A percentile compares a stretch with the other conserved stretches of the same genome.
These are phyloP conservation scores for Drosophila merina DNA, from an alignment of 2,888 invertebrate genomes.

Conservation along the genomic window DNA sequence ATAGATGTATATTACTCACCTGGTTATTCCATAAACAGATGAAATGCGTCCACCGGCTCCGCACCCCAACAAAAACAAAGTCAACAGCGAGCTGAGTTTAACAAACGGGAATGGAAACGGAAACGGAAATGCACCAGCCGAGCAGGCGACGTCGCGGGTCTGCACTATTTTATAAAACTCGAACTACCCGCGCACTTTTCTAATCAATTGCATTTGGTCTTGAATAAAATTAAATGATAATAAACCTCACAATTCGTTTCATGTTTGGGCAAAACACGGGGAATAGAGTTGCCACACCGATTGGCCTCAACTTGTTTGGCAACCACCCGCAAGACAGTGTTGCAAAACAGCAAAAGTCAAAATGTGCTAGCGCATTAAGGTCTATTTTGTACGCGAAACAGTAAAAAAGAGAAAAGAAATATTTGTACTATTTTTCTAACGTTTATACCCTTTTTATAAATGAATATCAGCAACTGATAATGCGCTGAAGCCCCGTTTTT, in stretches of 20 bases:
- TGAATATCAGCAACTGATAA: constrained; percentile 64
- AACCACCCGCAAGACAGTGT: no score
- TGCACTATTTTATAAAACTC: constrained; percentile 82
- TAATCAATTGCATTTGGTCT: constrained; percentile 68
- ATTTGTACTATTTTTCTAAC: constrained; percentile 73
- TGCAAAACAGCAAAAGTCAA: not conserved
- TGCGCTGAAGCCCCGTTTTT: constrained; percentile 63
- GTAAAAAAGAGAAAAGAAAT: constrained; percentile 70
- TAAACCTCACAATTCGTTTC: constrained; percentile 23
- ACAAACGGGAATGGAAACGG: constrained; percentile 43
- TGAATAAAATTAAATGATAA: constrained; percentile 46
- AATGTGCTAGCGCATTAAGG: constrained; percentile 17
- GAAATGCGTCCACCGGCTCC: constrained; percentile 70
- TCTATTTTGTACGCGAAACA: constrained; percentile 77
- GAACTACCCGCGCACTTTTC: constrained; percentile 20
- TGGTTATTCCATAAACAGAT: constrained; percentile 61
- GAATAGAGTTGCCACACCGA: constrained; percentile 13
- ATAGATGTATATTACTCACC: constrained; percentile 46
- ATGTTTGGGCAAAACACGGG: constrained; percentile 5
- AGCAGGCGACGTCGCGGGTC: constrained; percentile 80
- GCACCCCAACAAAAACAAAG: constrained; percentile 69
- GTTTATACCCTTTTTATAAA: constrained; percentile 70
- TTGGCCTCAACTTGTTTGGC: not conserved
- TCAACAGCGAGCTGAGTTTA: constrained; percentile 71
- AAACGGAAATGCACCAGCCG: constrained; percentile 40